Percentiles rank a stretch among this genome's conserved stretches.
Conservation (phyloP, 2,113 vertebrate species). For the Trachemys scripta region DNA sequence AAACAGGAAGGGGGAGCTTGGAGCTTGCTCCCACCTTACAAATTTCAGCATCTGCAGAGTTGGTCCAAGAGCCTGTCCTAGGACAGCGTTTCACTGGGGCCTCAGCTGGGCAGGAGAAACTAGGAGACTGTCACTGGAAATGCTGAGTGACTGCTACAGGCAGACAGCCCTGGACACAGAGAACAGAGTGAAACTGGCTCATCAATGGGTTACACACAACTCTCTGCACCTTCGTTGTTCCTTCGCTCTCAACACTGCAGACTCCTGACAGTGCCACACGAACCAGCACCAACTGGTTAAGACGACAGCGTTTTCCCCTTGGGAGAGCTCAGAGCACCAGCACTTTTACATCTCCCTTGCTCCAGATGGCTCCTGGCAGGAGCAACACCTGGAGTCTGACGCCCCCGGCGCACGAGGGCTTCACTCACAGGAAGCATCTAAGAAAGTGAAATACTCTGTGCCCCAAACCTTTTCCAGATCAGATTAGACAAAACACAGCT, state of each 20-base stretch:
- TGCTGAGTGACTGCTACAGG: background rate
- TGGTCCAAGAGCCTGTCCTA: no score
- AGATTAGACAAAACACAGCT: background rate
- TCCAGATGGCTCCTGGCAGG: background rate
- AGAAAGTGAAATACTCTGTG: background rate
- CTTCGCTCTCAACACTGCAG: background rate
- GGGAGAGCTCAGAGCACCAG: background rate
- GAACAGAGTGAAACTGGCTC: conserved; percentile 26
- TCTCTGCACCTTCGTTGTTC: background rate
- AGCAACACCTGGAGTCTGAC: background rate
- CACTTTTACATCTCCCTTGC: background rate
- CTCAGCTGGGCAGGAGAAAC: no score
- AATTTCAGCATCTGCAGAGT: no score
- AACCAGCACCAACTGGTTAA: background rate
- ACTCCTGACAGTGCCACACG: accelerated
- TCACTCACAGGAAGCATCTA: background rate
- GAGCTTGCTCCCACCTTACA: no score
- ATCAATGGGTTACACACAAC: background rate
- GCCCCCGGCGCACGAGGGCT: background rate
- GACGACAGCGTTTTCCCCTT: background rate
- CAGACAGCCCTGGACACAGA: background rate
- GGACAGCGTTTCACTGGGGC: no score
- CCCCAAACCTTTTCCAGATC: background rate
- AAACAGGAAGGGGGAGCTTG: no score
- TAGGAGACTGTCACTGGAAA: no score